A percentile compares a stretch with the other conserved stretches of the same genome.
These are phyloP conservation scores for Physocephala rufipes DNA, from an alignment of 2,888 invertebrate species.

Conservation along the genomic window DNA sequence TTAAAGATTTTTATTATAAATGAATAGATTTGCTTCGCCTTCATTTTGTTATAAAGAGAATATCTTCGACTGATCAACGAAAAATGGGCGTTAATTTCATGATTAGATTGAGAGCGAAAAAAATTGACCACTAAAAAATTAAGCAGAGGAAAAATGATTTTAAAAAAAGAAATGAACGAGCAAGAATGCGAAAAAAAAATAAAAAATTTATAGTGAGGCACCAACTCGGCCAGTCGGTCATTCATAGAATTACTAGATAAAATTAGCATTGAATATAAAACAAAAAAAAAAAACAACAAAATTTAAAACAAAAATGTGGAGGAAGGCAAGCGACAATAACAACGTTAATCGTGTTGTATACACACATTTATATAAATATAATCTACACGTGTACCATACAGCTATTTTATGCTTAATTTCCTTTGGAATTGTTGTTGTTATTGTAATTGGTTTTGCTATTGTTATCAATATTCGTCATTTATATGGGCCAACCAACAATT, in stretches of 20 bases:
- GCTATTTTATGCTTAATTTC: neutral
- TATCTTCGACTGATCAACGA: too few species aligned
- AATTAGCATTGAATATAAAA: neutral
- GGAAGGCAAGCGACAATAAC: neutral
- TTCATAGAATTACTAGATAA: neutral
- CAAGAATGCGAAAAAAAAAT: too few species aligned
- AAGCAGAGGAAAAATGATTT: neutral
- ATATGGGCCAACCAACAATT: neutral
- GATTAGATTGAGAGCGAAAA: too few species aligned
- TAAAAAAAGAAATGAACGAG: neutral
- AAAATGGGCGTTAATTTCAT: too few species aligned
- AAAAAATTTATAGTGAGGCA: neutral
- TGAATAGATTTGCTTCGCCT: too few species aligned
- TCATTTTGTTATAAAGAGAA: too few species aligned
- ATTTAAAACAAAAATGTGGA: neutral
- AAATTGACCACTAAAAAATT: too few species aligned
- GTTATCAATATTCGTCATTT: neutral
- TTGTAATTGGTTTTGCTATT: neutral
- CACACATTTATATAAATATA: too few species aligned
- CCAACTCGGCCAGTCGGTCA: neutral
- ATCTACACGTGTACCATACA: too few species aligned
- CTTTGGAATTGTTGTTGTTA: neutral
- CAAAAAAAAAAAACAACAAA: slow-evolving; percentile 5
- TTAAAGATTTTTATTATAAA: too few species aligned
- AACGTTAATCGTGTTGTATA: too few species aligned